Percentiles rank a stretch among this genome's conserved stretches.
Conservation (phyloP, 2,797 vertebrate species). For the Jordanella pulchra region DNA sequence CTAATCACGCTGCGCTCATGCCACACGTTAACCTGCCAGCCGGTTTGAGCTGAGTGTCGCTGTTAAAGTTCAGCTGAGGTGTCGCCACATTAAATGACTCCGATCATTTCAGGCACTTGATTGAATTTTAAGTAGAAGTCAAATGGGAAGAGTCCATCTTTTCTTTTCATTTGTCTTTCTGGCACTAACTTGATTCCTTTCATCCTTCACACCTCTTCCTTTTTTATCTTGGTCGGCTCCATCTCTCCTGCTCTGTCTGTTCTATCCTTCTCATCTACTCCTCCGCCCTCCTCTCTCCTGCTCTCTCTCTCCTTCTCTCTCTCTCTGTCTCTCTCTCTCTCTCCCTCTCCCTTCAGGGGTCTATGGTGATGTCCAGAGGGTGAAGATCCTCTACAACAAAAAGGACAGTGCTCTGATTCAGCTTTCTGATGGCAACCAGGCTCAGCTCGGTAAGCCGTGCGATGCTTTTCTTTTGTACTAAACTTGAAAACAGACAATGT, state of each 20-base stretch:
- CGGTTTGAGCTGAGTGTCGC: constrained; percentile 17
- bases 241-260: constrained; percentile 77
- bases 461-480: neutral
- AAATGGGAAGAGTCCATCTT: constrained; percentile 81
- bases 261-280: constrained; percentile 57
- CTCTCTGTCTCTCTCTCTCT: constrained; percentile 17
- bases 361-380: constrained; percentile 97
- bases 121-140: constrained; percentile 55
- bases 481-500: neutral
- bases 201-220: constrained; percentile 74
- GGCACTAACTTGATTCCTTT: constrained; percentile 83
- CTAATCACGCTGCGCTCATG: constrained; percentile 6
- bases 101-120: constrained; percentile 29
- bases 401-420: constrained; percentile 99
- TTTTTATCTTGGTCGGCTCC: constrained; percentile 73
- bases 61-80: constrained; percentile 19
- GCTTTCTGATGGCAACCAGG: constrained; percentile 96
- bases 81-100: constrained; percentile 28
- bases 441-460: constrained; percentile 94
- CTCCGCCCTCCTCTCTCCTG: constrained; percentile 47
- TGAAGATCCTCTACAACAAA: constrained; percentile 99
- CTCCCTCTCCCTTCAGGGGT: constrained; percentile 82
- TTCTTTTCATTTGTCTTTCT: constrained; percentile 85
- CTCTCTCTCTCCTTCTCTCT: constrained; percentile 27
- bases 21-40: constrained; percentile 5